phyloP scores from a whole-genome alignment of 23 tunicate species.

The Corella eumyota region DNA sequence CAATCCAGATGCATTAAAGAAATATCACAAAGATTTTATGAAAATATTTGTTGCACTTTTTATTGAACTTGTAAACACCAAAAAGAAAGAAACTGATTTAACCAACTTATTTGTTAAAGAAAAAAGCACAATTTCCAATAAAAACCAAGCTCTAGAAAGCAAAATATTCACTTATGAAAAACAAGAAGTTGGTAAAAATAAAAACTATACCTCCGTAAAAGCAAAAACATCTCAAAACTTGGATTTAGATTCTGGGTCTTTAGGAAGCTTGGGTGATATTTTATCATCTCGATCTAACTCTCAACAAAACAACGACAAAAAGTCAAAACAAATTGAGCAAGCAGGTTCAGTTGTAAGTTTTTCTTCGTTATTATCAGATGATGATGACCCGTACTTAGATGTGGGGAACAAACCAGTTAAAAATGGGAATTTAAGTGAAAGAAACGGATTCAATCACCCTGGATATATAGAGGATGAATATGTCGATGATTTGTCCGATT shows the following conservation, averaged over 20 bases:
- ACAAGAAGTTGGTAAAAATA: too few species aligned
- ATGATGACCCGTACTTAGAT: slow-evolving; percentile 1
- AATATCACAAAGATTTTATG: slow-evolving; percentile 27
- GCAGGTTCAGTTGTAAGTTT: slow-evolving; percentile 25
- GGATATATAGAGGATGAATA: slow-evolving; percentile 13
- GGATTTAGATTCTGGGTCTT: too few species aligned
- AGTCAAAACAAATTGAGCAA: too few species aligned
- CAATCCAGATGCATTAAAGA: slow-evolving; percentile 40
- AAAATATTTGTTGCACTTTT: slow-evolving; percentile 43
- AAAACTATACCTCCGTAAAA: too few species aligned
- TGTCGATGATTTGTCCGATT: slow-evolving; percentile 52
- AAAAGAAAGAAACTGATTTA: too few species aligned
- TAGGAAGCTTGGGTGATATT: slow-evolving; percentile 10
- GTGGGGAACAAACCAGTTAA: not conserved
- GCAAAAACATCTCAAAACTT: too few species aligned
- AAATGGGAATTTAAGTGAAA: not conserved
- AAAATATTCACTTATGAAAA: too few species aligned
- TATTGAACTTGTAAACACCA: slow-evolving; percentile 2
- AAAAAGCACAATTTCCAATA: too few species aligned
- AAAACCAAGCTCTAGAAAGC: too few species aligned
- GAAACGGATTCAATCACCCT: not conserved
- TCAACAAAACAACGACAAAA: not conserved
- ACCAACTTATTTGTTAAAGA: too few species aligned
- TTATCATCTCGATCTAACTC: not conserved
- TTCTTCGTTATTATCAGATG: slow-evolving; percentile 17